Evolutionary conservation across 2,797 vertebrate genomes (phyloP).

Genomic region (Peromyscus eremicus): DNA sequence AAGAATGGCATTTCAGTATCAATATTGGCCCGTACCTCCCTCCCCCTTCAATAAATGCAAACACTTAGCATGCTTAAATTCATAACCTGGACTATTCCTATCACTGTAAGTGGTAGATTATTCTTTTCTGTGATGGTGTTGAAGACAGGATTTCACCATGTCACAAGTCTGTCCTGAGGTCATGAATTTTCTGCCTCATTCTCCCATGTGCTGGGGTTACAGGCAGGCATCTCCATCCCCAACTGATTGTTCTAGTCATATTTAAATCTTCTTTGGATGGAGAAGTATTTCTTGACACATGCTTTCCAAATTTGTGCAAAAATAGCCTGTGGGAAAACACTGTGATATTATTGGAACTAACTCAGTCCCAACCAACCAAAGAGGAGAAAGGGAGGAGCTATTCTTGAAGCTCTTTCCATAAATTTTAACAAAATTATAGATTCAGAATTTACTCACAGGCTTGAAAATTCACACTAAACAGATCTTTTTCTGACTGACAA

Average conservation of each 20-base stretch:
- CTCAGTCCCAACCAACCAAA: not conserved
- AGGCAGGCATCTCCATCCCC: not conserved
- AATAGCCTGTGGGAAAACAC: not conserved
- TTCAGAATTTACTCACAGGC: not conserved
- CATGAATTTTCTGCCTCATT: not conserved
- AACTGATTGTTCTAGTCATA: not conserved
- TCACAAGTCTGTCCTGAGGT: not conserved
- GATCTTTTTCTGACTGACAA: constrained; percentile 15
- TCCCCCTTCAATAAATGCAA: not conserved
- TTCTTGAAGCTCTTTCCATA: constrained; percentile 53
- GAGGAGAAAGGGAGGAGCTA: not conserved
- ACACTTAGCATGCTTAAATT: not conserved
- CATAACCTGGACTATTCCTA: not conserved
- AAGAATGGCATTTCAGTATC: constrained; percentile 16
- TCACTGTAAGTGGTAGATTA: not conserved
- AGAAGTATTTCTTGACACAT: constrained; percentile 42
- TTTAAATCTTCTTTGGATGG: not conserved
- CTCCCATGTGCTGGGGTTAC: not conserved
- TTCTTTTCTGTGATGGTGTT: not conserved
- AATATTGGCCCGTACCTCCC: not conserved
- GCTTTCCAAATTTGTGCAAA: constrained; percentile 49
- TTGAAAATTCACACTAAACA: constrained; percentile 26
- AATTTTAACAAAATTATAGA: constrained; percentile 51
- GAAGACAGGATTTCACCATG: not conserved
- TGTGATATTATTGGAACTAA: constrained; percentile 1